Base-by-base conservation (phyloP, 1,140 invertebrate genomes). In the Heliconius hewitsoni region DNA sequence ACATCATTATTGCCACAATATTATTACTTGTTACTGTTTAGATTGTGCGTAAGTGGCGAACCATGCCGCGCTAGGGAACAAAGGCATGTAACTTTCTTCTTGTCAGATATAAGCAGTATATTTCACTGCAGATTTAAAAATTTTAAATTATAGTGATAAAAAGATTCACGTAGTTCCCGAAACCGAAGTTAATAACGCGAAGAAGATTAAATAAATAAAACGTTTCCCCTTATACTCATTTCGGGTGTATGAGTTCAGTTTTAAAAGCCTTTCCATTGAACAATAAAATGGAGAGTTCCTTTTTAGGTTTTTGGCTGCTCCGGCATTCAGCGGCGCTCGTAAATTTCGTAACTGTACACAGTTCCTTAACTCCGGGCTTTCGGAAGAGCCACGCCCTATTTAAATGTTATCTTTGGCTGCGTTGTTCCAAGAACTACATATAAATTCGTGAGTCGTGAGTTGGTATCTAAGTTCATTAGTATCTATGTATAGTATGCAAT, bases 1-100 rank as follows among this genome's bases (percentile, higher is more conserved):
- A 90, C 89, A 91, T 91, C 86, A 91, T 87, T 90, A 90, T 84
- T 83, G 84, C 85, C 81, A 84, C 85, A 87, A 83, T 84, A 84
- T 73, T 83, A 70, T 79, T 75, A 80, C 74, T 78, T 83, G 74
- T 81, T 83, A 78, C 79, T 86, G 84, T 84, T 83, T 81, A 70
- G 74, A 79, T 52, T 80, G 75, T 78, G 77, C 46, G 50, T 55
- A 27, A 52, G 27, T 19, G 42, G 8, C 8, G 66, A 66, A 66
- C 27, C 23, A 66, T 27, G 11, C 57, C 57, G 23, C 57, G 11
- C n/a, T 23, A 13, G 0, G 16, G 3, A 3, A 66, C 57, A 66
- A 66, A 23, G 57, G 57, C 57, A 66, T 27, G 30, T 66, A 66
- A 66, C 60, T 66, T 66, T 66, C 60, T 66, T 66, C 60, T 57